These are phyloP conservation scores for Alsophila aescularia DNA, from an alignment of 2,888 invertebrate species.

Conservation along the genomic window DNA sequence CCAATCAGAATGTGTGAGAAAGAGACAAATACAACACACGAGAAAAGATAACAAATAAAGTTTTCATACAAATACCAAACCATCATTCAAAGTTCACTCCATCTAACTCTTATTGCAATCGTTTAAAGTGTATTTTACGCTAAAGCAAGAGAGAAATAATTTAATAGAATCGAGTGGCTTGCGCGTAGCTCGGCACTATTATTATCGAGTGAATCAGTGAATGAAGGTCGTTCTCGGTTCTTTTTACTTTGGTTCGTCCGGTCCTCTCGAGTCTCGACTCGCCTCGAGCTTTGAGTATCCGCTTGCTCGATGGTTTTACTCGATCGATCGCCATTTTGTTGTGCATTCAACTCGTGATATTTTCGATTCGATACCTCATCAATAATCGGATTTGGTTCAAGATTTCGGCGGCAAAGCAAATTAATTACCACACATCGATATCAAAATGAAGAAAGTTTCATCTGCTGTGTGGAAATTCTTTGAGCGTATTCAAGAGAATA, in stretches of 20 bases:
- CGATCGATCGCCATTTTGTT: constrained; percentile 71
- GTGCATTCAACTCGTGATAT: constrained; percentile 51
- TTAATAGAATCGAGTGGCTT: constrained; percentile 3
- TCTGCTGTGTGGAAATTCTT: constrained; percentile 78
- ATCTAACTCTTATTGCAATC: neutral
- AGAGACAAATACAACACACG: neutral
- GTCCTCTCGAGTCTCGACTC: no score
- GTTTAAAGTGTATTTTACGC: neutral
- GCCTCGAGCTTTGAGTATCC: no score
- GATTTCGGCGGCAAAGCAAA: constrained; percentile 67
- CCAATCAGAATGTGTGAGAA: neutral
- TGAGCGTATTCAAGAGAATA: constrained; percentile 67
- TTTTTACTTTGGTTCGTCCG: constrained; percentile 16
- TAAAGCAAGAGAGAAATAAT: neutral
- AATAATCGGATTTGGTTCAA: constrained; percentile 32
- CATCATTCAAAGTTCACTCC: neutral
- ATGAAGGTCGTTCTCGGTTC: constrained; percentile 47
- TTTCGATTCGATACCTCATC: constrained; percentile 67
- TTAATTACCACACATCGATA: constrained; percentile 47
- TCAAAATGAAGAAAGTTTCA: constrained; percentile 72
- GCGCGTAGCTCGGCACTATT: constrained; percentile 22
- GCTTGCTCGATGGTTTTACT: constrained; percentile 46
- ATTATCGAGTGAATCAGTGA: constrained; percentile 39
- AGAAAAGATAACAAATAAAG: constrained; percentile 4
- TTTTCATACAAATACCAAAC: neutral